These are phyloP conservation scores for Galagoides demidoff DNA, from an alignment of 2,797 vertebrate species.

Conservation along the genomic window DNA sequence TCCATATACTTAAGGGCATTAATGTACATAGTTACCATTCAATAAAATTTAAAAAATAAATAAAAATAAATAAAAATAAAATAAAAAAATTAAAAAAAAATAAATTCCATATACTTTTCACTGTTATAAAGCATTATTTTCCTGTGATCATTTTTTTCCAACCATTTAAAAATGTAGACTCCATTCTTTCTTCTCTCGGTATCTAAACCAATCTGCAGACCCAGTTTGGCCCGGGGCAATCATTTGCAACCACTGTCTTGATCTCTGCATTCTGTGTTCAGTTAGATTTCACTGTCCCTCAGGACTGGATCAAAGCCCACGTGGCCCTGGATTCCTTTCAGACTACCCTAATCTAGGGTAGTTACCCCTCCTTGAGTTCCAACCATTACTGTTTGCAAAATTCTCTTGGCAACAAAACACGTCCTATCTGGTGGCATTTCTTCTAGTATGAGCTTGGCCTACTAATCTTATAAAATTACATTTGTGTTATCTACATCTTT, in stretches of 20 bases:
- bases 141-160: not conserved
- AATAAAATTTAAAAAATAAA: no score
- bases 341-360: not conserved
- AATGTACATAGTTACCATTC: no score
- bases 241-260: not conserved
- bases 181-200: not conserved
- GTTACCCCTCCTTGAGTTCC: not conserved
- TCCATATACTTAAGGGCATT: not conserved
- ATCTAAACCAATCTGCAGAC: not conserved
- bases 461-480: no score
- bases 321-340: not conserved
- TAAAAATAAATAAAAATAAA: no score
- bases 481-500: not conserved
- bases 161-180: conserved; percentile 27
- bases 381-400: not conserved
- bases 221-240: not conserved
- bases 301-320: not conserved
- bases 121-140: not conserved
- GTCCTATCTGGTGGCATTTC: not conserved
- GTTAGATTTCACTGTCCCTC: not conserved
- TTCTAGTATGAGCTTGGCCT: conserved; percentile 9
- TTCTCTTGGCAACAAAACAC: not conserved
- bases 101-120: not conserved
- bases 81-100: no score
- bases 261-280: not conserved